Evolutionary conservation across 1,140 invertebrate species (phyloP), one percentile per base, ranked within the genome.

Genomic region (Hypsibius dujardini): DNA sequence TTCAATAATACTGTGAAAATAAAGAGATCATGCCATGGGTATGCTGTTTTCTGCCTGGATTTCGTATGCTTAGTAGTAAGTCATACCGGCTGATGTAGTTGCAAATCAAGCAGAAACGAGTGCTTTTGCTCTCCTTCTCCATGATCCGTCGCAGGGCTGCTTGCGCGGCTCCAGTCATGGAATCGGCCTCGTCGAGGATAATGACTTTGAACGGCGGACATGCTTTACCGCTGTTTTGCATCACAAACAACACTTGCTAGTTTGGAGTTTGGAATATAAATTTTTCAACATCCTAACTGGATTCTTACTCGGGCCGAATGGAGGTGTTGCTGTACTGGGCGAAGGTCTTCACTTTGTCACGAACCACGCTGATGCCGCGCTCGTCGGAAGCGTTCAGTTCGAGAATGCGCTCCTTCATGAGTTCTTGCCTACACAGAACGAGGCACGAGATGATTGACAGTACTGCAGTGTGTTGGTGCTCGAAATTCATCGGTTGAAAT

Each of bases 321-420:
- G 80, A 84, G 76, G 62, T 14, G 87, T 87, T 1, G 89, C 91
- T 40, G 89, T 71, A 70, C 71, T 80, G 77, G 1, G 93, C 87
- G 82, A 98, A 97, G 15, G 84, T 85, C 79, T 97, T 96, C 0
- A 99, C 92, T 84, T 98, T 97, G 70, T 95, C 91, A 76, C 96
- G 84, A 70, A 99, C 87, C 28, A 99, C 91, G 82, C 91, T 88
- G 77, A 99, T 99, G 47, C 96, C 96, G 77, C 96, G 83, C 79
- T 99, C 96, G 83, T 99, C 96, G 0, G 95, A 98, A 1, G 96
- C 95, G 82, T 99, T 99, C 2, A 99, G 79, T 79, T 99, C 96
- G 1, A 99, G 80, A 70, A 98, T 67, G 3, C 77, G 72, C 70
- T 78, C 77, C 56, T 73, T 74, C 67, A 74, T 78, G n/a, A 73